phyloP scores from a whole-genome alignment of 2,797 vertebrate species.

The Ispidina lecontei region DNA sequence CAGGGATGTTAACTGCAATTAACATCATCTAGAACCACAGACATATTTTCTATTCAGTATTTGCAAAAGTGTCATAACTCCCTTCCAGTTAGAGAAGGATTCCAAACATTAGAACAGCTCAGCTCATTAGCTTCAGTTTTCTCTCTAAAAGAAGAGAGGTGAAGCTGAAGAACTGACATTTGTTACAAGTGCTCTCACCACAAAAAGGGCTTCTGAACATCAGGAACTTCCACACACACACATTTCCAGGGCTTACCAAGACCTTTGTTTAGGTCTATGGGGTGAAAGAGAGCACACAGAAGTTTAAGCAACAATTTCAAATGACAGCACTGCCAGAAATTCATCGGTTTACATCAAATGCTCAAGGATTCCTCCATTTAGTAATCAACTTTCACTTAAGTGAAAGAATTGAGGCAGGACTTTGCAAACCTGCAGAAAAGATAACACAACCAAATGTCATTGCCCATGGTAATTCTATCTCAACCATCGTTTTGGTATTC shows the following conservation, averaged over 20 bases:
- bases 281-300: not conserved
- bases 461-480: not conserved
- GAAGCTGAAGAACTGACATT: not conserved
- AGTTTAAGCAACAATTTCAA: not conserved
- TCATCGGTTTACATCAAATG: not conserved
- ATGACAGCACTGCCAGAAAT: not conserved
- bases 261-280: not conserved
- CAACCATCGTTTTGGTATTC: too few species aligned
- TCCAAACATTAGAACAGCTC: not conserved
- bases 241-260: accelerated
- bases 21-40: not conserved
- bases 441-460: not conserved
- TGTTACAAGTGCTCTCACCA: not conserved
- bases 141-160: not conserved
- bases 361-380: not conserved
- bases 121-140: not conserved
- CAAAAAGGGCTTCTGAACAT: not conserved
- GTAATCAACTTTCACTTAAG: not conserved
- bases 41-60: not conserved
- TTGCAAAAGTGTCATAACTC: not conserved
- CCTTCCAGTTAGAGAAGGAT: not conserved
- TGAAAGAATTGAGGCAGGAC: not conserved
- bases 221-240: not conserved
- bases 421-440: not conserved
- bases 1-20: not conserved